phyloP scores from a whole-genome alignment of 2,888 invertebrate genomes.

The Caenorhabditis sp. region DNA sequence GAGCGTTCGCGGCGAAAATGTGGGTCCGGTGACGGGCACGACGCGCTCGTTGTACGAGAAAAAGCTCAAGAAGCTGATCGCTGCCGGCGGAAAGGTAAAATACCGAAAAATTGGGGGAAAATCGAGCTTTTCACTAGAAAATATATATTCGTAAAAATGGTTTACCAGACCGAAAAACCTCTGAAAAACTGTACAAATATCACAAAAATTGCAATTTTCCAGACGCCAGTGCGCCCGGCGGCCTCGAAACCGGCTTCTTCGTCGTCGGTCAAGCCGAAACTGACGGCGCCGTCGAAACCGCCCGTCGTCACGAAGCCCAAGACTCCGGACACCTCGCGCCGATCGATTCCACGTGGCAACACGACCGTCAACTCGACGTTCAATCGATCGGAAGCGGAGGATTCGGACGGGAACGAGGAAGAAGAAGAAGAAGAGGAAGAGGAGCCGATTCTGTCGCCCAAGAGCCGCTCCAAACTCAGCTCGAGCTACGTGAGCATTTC shows the following conservation, averaged over 20 bases:
- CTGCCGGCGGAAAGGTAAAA: slow-evolving; percentile 26
- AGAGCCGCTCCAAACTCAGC: too few relatives aligned
- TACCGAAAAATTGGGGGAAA: neutral
- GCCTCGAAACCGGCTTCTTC: neutral
- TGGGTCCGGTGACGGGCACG: slow-evolving; percentile 70
- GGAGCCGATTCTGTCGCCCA: slow-evolving; percentile 23
- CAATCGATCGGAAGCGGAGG: slow-evolving; percentile 46
- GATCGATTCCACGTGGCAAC: slow-evolving; percentile 18
- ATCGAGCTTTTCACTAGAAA: neutral
- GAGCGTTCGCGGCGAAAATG: slow-evolving; percentile 55
- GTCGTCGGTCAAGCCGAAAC: slow-evolving; percentile 14
- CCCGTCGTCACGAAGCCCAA: slow-evolving; percentile 3
- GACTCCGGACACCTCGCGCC: slow-evolving; percentile 12
- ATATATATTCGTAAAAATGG: too few relatives aligned
- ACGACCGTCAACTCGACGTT: slow-evolving; percentile 13
- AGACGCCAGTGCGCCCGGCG: too few relatives aligned
- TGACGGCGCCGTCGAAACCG: slow-evolving; percentile 8
- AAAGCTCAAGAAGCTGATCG: slow-evolving; percentile 62
- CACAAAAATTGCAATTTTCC: neutral
- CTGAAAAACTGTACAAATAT: neutral
- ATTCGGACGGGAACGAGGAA: slow-evolving; percentile 38
- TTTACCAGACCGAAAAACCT: too few relatives aligned
- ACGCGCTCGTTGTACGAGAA: slow-evolving; percentile 71
- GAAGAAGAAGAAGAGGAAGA: slow-evolving; percentile 4
- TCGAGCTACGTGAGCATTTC: too few relatives aligned